Evolutionary conservation across 2,797 vertebrate genomes (phyloP).

Genomic region (Esox masquinongy): DNA sequence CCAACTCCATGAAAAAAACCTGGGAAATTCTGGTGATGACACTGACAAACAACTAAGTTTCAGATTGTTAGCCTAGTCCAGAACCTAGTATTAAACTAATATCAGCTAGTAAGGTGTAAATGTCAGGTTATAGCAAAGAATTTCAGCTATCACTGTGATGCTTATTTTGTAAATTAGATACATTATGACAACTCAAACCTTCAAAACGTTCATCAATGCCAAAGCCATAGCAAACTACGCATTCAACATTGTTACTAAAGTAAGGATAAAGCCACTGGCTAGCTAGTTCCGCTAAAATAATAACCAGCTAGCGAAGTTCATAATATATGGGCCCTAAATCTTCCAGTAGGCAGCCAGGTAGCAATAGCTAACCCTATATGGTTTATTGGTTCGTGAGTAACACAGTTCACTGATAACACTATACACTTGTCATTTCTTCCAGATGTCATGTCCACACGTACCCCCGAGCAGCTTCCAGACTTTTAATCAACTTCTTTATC

Average conservation of each 20-base stretch:
- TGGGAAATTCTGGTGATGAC: too few species aligned
- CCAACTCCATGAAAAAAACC: too few species aligned
- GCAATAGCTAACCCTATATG: not conserved
- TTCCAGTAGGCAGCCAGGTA: not conserved
- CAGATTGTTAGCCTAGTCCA: not conserved
- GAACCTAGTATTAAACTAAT: not conserved
- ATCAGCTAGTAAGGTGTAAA: not conserved
- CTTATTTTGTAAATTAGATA: not conserved
- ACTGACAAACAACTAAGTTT: not conserved
- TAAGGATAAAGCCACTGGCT: not conserved
- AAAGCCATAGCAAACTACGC: not conserved
- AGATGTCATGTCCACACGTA: conserved; percentile 8
- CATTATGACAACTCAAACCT: not conserved
- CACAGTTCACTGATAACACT: not conserved
- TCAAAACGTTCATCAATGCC: not conserved
- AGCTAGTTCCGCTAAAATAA: not conserved
- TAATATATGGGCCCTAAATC: not conserved
- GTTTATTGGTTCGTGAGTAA: too few species aligned
- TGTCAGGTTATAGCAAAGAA: not conserved
- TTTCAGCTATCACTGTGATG: not conserved
- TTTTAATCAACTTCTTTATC: conserved; percentile 58
- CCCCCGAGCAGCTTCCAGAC: conserved; percentile 52
- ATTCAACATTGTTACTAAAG: not conserved
- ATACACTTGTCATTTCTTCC: not conserved
- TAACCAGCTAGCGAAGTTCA: not conserved